Percentiles rank a stretch among this genome's conserved stretches.
These are phyloP conservation scores for Platycnemis pennipes DNA, from an alignment of 2,888 invertebrate genomes.

Conservation along the genomic window DNA sequence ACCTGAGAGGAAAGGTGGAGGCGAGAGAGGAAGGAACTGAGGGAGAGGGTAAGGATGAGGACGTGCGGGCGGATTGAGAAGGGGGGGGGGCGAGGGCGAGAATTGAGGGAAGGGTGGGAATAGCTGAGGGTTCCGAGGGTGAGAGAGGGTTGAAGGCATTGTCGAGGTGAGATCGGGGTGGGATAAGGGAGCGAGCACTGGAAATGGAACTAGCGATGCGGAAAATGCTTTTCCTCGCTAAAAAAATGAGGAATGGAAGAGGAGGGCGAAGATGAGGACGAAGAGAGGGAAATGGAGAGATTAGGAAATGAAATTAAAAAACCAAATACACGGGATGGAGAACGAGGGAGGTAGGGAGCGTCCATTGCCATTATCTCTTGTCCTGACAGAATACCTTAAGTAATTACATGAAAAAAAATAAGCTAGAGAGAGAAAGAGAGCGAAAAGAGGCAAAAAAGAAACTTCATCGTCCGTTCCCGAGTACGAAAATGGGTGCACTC, in stretches of 20 bases:
- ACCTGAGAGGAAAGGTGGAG: background rate
- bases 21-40: background rate
- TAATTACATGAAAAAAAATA: background rate
- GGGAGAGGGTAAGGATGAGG: background rate
- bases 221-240: background rate
- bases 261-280: background rate
- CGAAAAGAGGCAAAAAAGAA: background rate
- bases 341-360: background rate
- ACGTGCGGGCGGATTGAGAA: background rate
- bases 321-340: background rate
- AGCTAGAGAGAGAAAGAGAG: background rate
- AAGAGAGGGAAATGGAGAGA: background rate
- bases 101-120: background rate
- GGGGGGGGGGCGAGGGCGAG: background rate
- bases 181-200: background rate
- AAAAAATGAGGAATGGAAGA: background rate
- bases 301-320: background rate
- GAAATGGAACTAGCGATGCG: background rate
- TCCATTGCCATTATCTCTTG: background rate
- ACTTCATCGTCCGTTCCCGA: background rate
- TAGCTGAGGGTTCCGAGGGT: too few species aligned
- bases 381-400: background rate
- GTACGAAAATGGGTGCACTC: slow-evolving; percentile 8
- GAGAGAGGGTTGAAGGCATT: too few species aligned
- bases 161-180: background rate